Evolutionary conservation across 2,888 invertebrate genomes (phyloP), one percentile per base, ranked within the genome.

Genomic region (Scaptodrosophila latifasciaeformis): DNA sequence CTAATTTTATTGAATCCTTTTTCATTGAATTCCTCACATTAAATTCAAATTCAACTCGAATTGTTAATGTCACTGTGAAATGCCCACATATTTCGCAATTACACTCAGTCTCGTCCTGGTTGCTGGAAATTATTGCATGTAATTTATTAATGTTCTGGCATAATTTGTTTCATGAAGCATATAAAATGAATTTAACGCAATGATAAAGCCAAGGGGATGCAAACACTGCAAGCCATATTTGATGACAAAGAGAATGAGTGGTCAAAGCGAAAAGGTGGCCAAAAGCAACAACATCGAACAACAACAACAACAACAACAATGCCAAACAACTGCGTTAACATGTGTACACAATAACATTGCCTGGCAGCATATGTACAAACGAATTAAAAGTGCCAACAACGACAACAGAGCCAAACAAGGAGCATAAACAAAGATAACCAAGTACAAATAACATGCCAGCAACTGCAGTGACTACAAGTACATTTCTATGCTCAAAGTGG

Each of bases 101-200:
- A n/a, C n/a, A n/a, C n/a, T n/a, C n/a, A n/a, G n/a, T n/a, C n/a
- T n/a, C n/a, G n/a, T n/a, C n/a, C n/a, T n/a, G n/a, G n/a, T n/a
- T n/a, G n/a, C 21, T 13, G 12, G 27, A 43, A 37, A 44, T 35
- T 63, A 65, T 55, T 65, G 59, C 40, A 55, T 44, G 59, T 76
- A 79, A 72, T 79, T 79, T 76, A 72, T 72, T 76, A 72, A 76
- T 72, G 65, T 63, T 35, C 49, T 51, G 54, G 59, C 62, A 67
- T 57, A 64, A 70, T 66, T 76, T 69, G 70, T 69, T 62, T 62
- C 62, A 65, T 48, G 54, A 56, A 50, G 55, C 65, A 54, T 64
- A 75, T 70, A 59, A 65, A 60, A 71, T 54, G 78, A 59, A 75
- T 61, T 75, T 65, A 65, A 71, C 56, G 54, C 62, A 58, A 44